Percentiles rank a stretch among this genome's conserved stretches.
Evolutionary conservation across 2,113 vertebrate species (phyloP).

Genomic region (Morone saxatilis): DNA sequence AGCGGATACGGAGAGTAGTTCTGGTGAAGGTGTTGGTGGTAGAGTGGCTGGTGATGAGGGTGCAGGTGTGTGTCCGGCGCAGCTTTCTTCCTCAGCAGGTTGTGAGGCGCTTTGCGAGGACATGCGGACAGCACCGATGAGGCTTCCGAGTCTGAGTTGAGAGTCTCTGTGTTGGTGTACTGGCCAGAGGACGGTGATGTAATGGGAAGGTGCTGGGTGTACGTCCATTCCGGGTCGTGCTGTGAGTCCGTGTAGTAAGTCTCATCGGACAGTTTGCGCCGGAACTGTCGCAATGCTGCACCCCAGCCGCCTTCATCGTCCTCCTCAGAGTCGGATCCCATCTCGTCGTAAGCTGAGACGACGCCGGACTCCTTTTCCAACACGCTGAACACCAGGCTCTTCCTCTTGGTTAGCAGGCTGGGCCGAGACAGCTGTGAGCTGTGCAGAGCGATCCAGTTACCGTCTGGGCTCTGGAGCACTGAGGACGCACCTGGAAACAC

Average conservation of each 20-base stretch:
- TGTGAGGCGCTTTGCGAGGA: slow-evolving; percentile 74
- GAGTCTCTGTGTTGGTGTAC: slow-evolving; percentile 90
- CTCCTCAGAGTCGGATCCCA: slow-evolving; percentile 90
- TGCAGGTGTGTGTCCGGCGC: slow-evolving; percentile 65
- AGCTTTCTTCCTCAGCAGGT: slow-evolving; percentile 84
- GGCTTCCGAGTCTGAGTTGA: slow-evolving; percentile 92
- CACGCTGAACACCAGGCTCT: slow-evolving; percentile 89
- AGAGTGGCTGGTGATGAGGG: slow-evolving; percentile 67
- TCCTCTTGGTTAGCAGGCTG: slow-evolving; percentile 91
- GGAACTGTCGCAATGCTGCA: slow-evolving; percentile 76
- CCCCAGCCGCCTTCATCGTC: slow-evolving; percentile 82
- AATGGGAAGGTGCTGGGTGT: slow-evolving; percentile 82
- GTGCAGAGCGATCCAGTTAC: slow-evolving; percentile 95
- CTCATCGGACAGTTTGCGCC: slow-evolving; percentile 80
- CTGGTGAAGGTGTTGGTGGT: slow-evolving; percentile 69
- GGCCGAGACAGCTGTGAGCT: slow-evolving; percentile 85
- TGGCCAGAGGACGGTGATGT: slow-evolving; percentile 88
- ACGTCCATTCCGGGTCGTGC: slow-evolving; percentile 85
- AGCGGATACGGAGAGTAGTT: slow-evolving; percentile 61
- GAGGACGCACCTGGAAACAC: slow-evolving; percentile 84
- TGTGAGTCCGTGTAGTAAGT: slow-evolving; percentile 86
- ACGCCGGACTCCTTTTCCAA: slow-evolving; percentile 90
- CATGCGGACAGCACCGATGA: slow-evolving; percentile 86
- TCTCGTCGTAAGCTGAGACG: slow-evolving; percentile 92
- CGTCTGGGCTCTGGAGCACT: slow-evolving; percentile 92